Percentiles rank a stretch among this genome's conserved stretches.
These are phyloP conservation scores for Metaphire vulgaris DNA, from an alignment of 1,140 invertebrate species.

Conservation along the genomic window DNA sequence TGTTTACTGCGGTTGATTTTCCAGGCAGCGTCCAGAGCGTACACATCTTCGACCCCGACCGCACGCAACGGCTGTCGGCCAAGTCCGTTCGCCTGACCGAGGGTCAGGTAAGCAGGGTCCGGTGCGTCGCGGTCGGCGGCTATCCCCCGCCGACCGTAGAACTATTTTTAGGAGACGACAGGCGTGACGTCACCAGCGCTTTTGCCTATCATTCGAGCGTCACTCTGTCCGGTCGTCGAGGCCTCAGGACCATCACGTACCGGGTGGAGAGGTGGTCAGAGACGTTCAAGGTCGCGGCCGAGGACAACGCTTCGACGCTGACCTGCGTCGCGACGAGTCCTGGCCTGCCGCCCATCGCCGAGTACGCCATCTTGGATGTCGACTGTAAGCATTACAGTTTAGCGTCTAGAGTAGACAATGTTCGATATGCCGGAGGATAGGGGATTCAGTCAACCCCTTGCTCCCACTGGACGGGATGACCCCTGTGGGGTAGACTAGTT, in stretches of 20 bases:
- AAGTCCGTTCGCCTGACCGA: not conserved
- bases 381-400: too few relatives aligned
- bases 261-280: conserved; percentile 19
- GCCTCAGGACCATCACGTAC: conserved; percentile 18
- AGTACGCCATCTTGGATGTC: not conserved
- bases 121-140: conserved; percentile 25
- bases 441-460: too few relatives aligned
- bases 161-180: conserved; percentile 16
- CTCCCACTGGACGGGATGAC: too few relatives aligned
- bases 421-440: too few relatives aligned
- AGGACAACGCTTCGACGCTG: not conserved
- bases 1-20: too few relatives aligned
- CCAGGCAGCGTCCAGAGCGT: not conserved
- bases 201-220: conserved; percentile 8
- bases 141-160: conserved; percentile 22
- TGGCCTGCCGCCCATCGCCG: not conserved
- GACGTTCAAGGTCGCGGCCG: not conserved
- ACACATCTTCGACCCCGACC: not conserved
- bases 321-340: not conserved
- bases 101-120: not conserved
- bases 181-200: conserved; percentile 16
- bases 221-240: conserved; percentile 10
- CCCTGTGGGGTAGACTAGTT: too few relatives aligned
- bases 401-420: too few relatives aligned
- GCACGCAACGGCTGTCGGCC: not conserved